phyloP scores from a whole-genome alignment of 2,113 vertebrate genomes.

The Megaceryle torquata region DNA sequence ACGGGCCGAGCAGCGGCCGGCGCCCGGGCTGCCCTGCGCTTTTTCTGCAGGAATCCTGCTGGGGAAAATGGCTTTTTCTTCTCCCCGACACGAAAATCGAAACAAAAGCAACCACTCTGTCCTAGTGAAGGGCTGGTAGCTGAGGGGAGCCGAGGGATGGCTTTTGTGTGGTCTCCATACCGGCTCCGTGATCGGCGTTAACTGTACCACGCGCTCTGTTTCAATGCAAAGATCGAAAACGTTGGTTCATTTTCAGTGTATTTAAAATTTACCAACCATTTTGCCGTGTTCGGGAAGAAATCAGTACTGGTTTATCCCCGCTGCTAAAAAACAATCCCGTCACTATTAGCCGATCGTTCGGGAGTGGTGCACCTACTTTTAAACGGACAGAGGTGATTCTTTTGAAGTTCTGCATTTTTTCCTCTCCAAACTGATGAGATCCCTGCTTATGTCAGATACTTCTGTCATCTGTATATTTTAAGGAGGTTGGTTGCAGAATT shows the following conservation, averaged over 20 bases:
- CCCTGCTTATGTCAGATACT: not conserved
- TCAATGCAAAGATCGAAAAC: not conserved
- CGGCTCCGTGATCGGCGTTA: rapidly evolving
- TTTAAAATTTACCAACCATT: not conserved
- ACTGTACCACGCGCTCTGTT: rapidly evolving
- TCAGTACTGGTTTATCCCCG: rapidly evolving
- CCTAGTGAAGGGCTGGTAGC: rapidly evolving
- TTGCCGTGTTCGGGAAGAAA: not conserved
- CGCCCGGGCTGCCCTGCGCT: not conserved
- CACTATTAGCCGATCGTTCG: rapidly evolving
- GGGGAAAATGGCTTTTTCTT: not conserved
- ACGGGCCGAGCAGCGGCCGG: not conserved
- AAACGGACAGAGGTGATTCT: not conserved
- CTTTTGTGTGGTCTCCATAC: not conserved
- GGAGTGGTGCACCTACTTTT: not conserved
- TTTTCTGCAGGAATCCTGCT: not conserved
- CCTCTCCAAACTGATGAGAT: not conserved
- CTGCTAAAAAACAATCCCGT: not conserved
- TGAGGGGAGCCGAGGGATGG: not conserved
- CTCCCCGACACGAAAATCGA: not conserved
- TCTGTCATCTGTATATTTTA: not conserved
- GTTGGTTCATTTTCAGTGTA: not conserved
- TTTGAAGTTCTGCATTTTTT: not conserved
- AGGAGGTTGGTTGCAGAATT: not conserved
- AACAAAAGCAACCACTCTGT: rapidly evolving